Base-by-base conservation (phyloP, 2,113 vertebrate genomes). In the Vulpes lagopus region DNA sequence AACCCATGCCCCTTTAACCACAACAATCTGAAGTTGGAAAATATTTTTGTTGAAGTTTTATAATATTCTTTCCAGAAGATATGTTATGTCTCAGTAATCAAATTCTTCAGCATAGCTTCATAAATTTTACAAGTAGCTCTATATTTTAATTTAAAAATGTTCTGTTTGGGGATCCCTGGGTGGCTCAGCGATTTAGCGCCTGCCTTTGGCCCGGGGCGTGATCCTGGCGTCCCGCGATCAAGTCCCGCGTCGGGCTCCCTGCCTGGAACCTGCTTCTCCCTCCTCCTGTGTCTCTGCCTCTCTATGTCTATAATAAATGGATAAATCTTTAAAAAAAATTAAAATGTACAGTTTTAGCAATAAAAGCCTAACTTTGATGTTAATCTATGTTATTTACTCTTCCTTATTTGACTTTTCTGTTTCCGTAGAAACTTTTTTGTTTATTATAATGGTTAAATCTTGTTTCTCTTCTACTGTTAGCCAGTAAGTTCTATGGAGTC, bases 41-140 rank as follows among this genome's bases (percentile, higher is more conserved):
- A 55, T 55, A 35, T 86, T 97, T 88, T 88, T 81, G 30, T 90
- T 85, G 10, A 82, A 69, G 12, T 82, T 93, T 94, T 86, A 20
- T 81, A 35, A 81, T 86, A 7, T 25, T 53, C n/a, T 69, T 73
- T 53, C 23, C 83, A 86, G 43, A 78, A 73, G 0, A 83, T 74
- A 43, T 0, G 79, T 5, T 62, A 69, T 20, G 3, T 85, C 11
- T 91, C 32, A 60, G 9, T 22, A 93, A 88, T 59, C n/a, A 95
- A 74, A 82, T 89, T 81, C 16, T 14, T 93, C 27, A 92, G 8
- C 8, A 57, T 59, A 27, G 23, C 57, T 7, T 95, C 10, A 32
- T 83, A 73, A 91, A 89, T 74, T n/a, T 97, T 93, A 64, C 11
- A 89, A 53, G 16, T 64, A 80, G 57, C 14, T 30, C 19, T 79